Evolutionary conservation across 2,797 vertebrate genomes (phyloP).

Genomic region (Arrhamphus sclerolepis): DNA sequence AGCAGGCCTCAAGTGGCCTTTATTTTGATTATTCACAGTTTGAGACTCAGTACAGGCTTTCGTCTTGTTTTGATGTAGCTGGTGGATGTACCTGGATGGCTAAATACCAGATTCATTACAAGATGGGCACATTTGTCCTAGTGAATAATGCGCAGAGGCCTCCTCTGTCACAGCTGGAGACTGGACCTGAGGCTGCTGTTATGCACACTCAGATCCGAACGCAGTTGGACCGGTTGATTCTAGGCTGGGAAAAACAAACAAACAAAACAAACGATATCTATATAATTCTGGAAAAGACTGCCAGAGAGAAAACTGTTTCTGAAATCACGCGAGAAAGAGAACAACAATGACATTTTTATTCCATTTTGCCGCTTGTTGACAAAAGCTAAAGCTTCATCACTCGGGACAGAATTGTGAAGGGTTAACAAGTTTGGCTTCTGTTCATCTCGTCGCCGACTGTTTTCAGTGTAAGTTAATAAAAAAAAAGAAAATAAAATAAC

Average conservation of each 20-base stretch:
- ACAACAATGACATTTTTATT: conserved; percentile 44
- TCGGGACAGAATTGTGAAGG: conserved; percentile 19
- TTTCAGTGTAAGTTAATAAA: conserved; percentile 33
- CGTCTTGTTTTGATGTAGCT: too few relatives aligned
- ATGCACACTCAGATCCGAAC: conserved; percentile 33
- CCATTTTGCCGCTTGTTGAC: conserved; percentile 23
- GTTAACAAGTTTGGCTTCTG: conserved; percentile 45
- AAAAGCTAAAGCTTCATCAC: conserved; percentile 14
- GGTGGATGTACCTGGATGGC: not conserved
- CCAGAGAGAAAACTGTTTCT: conserved; percentile 31
- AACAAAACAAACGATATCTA: too few relatives aligned
- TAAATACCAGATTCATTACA: conserved; percentile 31
- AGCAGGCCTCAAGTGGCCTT: conserved; percentile 5
- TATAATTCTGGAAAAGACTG: conserved; percentile 42
- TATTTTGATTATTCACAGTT: too few relatives aligned
- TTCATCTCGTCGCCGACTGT: conserved; percentile 44
- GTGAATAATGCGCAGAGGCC: conserved; percentile 65
- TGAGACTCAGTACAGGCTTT: too few relatives aligned
- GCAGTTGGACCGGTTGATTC: conserved; percentile 32
- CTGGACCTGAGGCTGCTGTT: conserved; percentile 47
- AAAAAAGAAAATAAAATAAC: conserved; percentile 3
- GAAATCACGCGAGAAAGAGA: conserved; percentile 55
- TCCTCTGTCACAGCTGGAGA: conserved; percentile 55
- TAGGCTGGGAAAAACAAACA: conserved; percentile 23
- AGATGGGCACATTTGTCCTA: conserved; percentile 48